Base-by-base conservation (phyloP, 2,113 vertebrate genomes). In the Fregata magnificens region DNA sequence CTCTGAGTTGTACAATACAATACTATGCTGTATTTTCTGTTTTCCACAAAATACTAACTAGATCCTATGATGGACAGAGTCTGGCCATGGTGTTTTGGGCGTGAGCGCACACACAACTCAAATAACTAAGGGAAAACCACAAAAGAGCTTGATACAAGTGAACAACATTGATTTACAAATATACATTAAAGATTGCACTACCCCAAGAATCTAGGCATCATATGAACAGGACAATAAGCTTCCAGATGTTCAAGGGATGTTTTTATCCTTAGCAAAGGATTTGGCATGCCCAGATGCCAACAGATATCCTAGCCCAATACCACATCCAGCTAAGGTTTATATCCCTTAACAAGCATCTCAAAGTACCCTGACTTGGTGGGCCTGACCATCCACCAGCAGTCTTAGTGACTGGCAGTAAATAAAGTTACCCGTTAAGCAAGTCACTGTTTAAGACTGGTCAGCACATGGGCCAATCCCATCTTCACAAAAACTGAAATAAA, bases 21-120 rank as follows among this genome's bases (percentile, higher is more conserved):
- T 2, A 13, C 12, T 7, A 7, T 6, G 36, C 45, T 45, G n/a
- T 32, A 14, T 38, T 62, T 42, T 34, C 13, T 1, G 2, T 71
- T 47, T 80, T 47, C 36, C 24, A 29, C 47, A 28, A 61, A 56
- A 17, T 5, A 32, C 2, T 38, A 72, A 18, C 12, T 36, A 42
- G 50, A 79, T 42, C 10, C 61, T 26, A 15, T 2, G 5, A 58
- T 7, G 9, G 13, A 45, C 44, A 58, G 6, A 61, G 45, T 10
- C 40, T 12, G 29, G 44, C n/a, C 25, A 7, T 13, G 45, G 25
- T 45, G 59, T 22, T 40, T 47, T 36, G 36, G n/a, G 21, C 22
- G 16, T 2, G 5, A 0, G 1, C 1, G 11, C 10, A 11, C 11
- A n/a, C 4, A 44, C 31, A 36, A 5, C 20, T 25, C 82, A 34